phyloP scores from a whole-genome alignment of 2,888 invertebrate species.

The Metacarcinus magister region DNA sequence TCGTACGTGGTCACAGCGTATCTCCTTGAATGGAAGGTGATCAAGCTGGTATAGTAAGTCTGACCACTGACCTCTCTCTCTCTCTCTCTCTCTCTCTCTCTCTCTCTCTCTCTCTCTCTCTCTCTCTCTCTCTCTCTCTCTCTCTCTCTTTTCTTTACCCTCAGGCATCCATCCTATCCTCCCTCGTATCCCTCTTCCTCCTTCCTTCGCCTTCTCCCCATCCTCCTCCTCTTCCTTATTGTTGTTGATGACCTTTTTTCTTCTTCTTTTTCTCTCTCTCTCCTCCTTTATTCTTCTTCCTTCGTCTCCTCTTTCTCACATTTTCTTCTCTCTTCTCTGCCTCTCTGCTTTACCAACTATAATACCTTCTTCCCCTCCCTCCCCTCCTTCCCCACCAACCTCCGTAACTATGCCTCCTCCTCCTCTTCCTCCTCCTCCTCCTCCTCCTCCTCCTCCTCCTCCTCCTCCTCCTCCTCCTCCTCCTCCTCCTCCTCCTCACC shows the following conservation, averaged over 20 bases:
- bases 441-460: conserved; percentile 6
- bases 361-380: not conserved
- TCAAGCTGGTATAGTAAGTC: not conserved
- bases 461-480: not conserved
- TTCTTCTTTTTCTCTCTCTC: not conserved
- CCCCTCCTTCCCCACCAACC: not conserved
- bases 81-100: not conserved
- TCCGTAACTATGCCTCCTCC: not conserved
- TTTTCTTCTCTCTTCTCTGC: not conserved
- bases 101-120: not conserved
- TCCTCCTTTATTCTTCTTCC: not conserved
- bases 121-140: conserved; percentile 51
- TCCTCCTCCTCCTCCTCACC: not conserved
- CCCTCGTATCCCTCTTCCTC: not conserved
- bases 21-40: not conserved
- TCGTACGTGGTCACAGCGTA: not conserved
- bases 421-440: not conserved
- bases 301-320: not conserved
- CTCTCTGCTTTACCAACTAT: not conserved
- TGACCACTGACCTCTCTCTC: not conserved
- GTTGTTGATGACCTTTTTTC: not conserved
- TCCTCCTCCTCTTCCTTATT: not conserved
- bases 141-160: not conserved
- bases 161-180: not conserved
- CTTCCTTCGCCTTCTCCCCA: not conserved